Evolutionary conservation across 2,888 invertebrate species (phyloP), one percentile per base, ranked within the genome.

Genomic region (Spisula subtruncata): DNA sequence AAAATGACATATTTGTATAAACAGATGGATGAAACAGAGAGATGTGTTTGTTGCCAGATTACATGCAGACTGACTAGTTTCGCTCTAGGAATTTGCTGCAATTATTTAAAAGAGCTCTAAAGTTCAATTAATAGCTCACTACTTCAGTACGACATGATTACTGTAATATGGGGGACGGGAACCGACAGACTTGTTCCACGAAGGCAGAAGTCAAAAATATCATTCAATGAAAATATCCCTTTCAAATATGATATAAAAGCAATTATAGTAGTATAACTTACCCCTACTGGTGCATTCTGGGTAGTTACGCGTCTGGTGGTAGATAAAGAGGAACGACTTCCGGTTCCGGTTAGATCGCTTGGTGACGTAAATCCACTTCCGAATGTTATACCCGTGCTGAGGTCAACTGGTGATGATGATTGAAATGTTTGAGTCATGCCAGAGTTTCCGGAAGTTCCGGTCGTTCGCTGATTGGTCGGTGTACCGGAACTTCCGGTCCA

Each of bases 401-500:
- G 85, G 29, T 85, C 85, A 32, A 85, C 79, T 46, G 85, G 79
- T 14, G 85, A 75, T 18, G 16, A 29, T 12, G 66, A 35, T 41
- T 51, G 83, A 35, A 60, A 35, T 46, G 66, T 41, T 41, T 41
- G 41, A 8, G 8, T 25, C 46, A 60, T 83, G n/a, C 46, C 16
- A 35, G 66, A 66, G 35, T 6, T 16, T 16, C 20, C 12, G 12
- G 66, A 83, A 29, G 41, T 20, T 71, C 29, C 71, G 12, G 56
- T 32, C 46, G 46, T 25, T 46, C 48, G 83, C 32, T 71, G 83
- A 71, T 29, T 81, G 16, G 46, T 51, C 12, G 32, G 4, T 18
- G 60, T 25, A 16, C 20, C 79, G 0, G 84, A 25, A 18, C 20
- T 54, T 48, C 88, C 82, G 25, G 85, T 85, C 88, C 88, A 85